These are phyloP conservation scores for Drepana arcuata DNA, from an alignment of 1,140 invertebrate genomes.

Conservation along the genomic window DNA sequence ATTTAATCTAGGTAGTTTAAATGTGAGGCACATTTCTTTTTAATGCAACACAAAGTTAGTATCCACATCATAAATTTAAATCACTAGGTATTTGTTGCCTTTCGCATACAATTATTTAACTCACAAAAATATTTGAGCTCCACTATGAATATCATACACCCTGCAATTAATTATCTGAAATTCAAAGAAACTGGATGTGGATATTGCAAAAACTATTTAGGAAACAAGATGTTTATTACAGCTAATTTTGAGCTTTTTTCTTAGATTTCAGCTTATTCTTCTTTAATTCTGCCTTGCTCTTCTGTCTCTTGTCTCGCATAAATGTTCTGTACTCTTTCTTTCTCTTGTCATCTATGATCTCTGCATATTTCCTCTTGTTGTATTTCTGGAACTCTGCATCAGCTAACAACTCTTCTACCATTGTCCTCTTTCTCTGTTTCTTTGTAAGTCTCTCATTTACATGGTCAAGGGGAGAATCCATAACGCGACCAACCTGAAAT, in stretches of 20 bases:
- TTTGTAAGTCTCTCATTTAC: conserved; percentile 85
- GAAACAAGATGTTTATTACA: too few relatives aligned
- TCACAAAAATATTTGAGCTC: too few relatives aligned
- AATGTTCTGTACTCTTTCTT: conserved; percentile 71
- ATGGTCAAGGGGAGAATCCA: conserved; percentile 81
- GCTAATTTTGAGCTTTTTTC: conserved; percentile 12
- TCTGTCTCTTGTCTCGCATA: conserved; percentile 65
- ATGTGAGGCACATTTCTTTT: too few relatives aligned
- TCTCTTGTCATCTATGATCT: conserved; percentile 82
- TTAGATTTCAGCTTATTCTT: conserved; percentile 52
- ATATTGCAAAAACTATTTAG: too few relatives aligned
- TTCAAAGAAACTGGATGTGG: too few relatives aligned
- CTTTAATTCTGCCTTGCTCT: conserved; percentile 55
- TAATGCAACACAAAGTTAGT: too few relatives aligned
- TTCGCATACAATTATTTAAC: too few relatives aligned
- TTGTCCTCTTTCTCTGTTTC: conserved; percentile 88
- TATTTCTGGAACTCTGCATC: conserved; percentile 91
- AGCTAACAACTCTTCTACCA: conserved; percentile 93
- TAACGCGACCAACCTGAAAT: conserved; percentile 80
- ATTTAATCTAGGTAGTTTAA: too few relatives aligned
- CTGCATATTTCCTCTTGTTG: conserved; percentile 87
- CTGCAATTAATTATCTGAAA: too few relatives aligned
- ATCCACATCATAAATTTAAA: too few relatives aligned
- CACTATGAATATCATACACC: too few relatives aligned
- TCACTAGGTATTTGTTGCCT: too few relatives aligned